phyloP scores from a whole-genome alignment of 1,140 invertebrate genomes.

The Acromyrmex charruanus region DNA sequence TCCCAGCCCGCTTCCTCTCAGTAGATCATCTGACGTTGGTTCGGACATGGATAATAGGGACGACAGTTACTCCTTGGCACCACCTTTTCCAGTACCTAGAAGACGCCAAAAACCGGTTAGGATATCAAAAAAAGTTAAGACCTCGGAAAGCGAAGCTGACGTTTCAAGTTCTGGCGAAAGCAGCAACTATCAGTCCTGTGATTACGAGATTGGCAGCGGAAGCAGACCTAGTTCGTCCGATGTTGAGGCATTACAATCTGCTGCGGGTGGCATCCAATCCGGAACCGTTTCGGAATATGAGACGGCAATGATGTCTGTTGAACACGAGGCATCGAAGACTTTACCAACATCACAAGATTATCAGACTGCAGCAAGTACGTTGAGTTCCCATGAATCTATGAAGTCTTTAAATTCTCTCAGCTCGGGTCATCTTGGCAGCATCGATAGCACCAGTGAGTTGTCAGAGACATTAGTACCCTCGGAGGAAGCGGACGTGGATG shows the following conservation, averaged over 20 bases:
- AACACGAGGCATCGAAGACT: conserved; percentile 89
- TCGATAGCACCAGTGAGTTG: conserved; percentile 94
- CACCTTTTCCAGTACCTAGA: conserved; percentile 81
- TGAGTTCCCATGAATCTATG: conserved; percentile 95
- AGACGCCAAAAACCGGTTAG: conserved; percentile 81
- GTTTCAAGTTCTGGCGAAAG: conserved; percentile 95
- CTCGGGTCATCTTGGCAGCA: conserved; percentile 94
- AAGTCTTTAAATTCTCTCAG: conserved; percentile 95
- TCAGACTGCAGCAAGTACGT: conserved; percentile 93
- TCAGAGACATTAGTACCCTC: conserved; percentile 96
- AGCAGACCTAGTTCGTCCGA: conserved; percentile 95
- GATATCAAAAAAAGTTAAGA: conserved; percentile 72
- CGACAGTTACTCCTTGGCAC: conserved; percentile 79
- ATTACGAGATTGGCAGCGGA: conserved; percentile 90
- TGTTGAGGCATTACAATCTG: conserved; percentile 89
- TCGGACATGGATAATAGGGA: conserved; percentile 83
- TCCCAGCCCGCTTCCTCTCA: conserved; percentile 74
- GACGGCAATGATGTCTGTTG: conserved; percentile 93
- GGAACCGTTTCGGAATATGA: conserved; percentile 94
- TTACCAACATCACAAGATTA: conserved; percentile 93
- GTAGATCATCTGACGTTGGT: conserved; percentile 73
- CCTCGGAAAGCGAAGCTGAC: conserved; percentile 87
- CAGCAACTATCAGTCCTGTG: conserved; percentile 96
- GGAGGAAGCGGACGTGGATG: conserved; percentile 89
- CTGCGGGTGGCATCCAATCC: conserved; percentile 87